These are phyloP conservation scores for Anagrus nilaparvatae DNA, from an alignment of 1,140 invertebrate species.

Conservation along the genomic window DNA sequence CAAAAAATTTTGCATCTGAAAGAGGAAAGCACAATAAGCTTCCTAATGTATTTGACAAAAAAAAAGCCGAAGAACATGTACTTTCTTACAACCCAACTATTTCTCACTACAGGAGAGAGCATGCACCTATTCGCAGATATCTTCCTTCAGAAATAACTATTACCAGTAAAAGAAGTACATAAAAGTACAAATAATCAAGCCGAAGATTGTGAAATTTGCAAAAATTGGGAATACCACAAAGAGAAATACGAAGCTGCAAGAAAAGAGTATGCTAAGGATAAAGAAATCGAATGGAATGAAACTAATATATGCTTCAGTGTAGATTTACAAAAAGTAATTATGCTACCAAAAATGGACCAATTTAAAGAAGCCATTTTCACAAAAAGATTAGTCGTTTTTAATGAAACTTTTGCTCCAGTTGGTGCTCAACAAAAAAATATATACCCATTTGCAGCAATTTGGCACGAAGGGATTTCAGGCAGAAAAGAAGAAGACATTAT, in stretches of 20 bases:
- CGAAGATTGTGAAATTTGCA: not conserved
- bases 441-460: too few relatives aligned
- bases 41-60: not conserved
- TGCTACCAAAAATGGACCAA: slow-evolving; percentile 22
- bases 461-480: too few relatives aligned
- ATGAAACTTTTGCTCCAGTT: slow-evolving; percentile 2
- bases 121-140: slow-evolving; percentile 22
- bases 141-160: slow-evolving; percentile 22
- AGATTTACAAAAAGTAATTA: slow-evolving; percentile 24
- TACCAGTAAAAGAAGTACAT: not conserved
- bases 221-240: not conserved
- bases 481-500: too few relatives aligned
- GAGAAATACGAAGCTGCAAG: not conserved
- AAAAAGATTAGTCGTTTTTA: not conserved
- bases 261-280: not conserved
- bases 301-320: not conserved
- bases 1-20: not conserved
- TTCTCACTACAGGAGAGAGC: slow-evolving; percentile 23
- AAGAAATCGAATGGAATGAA: not conserved
- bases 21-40: not conserved
- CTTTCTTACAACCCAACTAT: slow-evolving; percentile 16
- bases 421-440: too few relatives aligned
- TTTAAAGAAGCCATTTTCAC: slow-evolving; percentile 17
- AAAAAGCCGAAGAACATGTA: slow-evolving; percentile 11
- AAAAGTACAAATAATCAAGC: not conserved